These are phyloP conservation scores for Epistrophe eligans DNA, from an alignment of 2,888 invertebrate species.

Conservation along the genomic window DNA sequence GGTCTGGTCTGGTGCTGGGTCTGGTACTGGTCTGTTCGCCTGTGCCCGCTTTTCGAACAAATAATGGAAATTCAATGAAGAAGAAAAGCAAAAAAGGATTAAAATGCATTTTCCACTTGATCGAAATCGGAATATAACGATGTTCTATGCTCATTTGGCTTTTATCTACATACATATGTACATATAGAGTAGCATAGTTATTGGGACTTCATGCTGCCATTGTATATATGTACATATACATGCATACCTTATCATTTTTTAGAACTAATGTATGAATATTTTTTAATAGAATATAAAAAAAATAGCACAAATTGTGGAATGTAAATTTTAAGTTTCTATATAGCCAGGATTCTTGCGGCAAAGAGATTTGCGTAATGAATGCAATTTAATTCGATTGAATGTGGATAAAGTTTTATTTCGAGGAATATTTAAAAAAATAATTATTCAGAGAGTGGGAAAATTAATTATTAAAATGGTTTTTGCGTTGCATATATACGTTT, in stretches of 20 bases:
- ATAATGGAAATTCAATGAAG: constrained; percentile 69
- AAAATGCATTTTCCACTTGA: constrained; percentile 72
- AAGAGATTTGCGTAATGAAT: constrained; percentile 62
- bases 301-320: constrained; percentile 25
- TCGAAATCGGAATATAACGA: constrained; percentile 30
- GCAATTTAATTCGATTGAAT: constrained; percentile 54
- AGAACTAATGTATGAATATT: neutral
- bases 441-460: neutral
- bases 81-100: constrained; percentile 65
- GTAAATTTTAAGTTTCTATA: constrained; percentile 35
- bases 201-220: neutral
- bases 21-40: neutral
- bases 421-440: neutral
- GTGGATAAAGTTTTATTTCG: neutral
- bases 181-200: neutral
- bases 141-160: constrained; percentile 54
- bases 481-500: neutral
- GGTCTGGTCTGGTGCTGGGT: neutral
- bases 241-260: neutral
- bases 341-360: constrained; percentile 23
- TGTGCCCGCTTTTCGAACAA: constrained; percentile 45
- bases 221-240: neutral
- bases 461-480: constrained; percentile 46
- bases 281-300: neutral
- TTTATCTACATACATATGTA: too few species aligned